phyloP scores from a whole-genome alignment of 1,140 invertebrate species.

The Ceratina japonica region DNA sequence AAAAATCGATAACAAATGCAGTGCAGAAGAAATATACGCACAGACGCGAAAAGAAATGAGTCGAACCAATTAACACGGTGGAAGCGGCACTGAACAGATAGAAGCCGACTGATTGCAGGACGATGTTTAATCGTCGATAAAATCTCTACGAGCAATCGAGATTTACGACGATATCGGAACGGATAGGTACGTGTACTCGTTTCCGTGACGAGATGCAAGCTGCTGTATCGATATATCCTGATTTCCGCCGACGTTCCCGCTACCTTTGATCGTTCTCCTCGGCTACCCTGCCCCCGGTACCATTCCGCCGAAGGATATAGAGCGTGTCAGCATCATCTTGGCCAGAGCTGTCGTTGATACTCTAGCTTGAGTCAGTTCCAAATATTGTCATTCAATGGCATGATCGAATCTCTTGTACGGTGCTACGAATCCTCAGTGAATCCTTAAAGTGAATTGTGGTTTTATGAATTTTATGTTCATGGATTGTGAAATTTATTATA shows the following conservation, averaged over 20 bases:
- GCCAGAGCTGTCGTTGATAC: constrained; percentile 19
- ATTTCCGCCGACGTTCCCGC: constrained; percentile 27
- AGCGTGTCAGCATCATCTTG: constrained; percentile 35
- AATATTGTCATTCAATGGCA: neutral
- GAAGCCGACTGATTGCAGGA: neutral
- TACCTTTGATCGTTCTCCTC: constrained; percentile 14
- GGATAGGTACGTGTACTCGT: constrained; percentile 1
- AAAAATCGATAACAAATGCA: neutral
- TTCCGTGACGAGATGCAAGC: neutral
- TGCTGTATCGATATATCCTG: constrained; percentile 30
- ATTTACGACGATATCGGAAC: constrained; percentile 34
- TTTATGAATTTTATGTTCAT: too few species aligned
- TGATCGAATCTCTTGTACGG: too few species aligned
- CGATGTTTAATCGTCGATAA: constrained; percentile 9
- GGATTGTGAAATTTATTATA: too few species aligned
- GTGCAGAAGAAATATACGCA: constrained; percentile 20
- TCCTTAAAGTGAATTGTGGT: too few species aligned
- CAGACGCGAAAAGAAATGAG: neutral
- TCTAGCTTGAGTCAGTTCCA: neutral
- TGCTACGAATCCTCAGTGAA: too few species aligned
- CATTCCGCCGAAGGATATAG: constrained; percentile 12
- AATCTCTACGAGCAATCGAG: constrained; percentile 10
- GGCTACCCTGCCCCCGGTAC: neutral
- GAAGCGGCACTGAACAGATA: neutral
- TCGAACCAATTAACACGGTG: constrained; percentile 17